Evolutionary conservation across 2,797 vertebrate genomes (phyloP).

Genomic region (Bufotes viridis): DNA sequence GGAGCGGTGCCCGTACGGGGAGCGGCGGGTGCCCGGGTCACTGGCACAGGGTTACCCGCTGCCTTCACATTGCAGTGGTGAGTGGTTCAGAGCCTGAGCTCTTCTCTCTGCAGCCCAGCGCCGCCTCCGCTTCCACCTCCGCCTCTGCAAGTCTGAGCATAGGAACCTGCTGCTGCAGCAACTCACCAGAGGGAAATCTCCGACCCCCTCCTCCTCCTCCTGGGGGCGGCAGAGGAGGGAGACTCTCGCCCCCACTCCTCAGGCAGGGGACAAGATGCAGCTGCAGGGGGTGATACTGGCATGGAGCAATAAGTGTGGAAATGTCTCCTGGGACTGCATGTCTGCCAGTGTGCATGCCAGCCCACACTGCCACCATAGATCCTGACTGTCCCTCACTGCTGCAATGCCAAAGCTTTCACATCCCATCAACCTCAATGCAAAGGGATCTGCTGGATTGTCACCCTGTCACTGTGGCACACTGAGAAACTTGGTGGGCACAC

Average conservation of each 20-base stretch:
- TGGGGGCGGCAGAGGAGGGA: constrained; percentile 58
- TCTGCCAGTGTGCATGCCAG: background rate
- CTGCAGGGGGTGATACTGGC: constrained; percentile 1
- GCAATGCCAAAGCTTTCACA: background rate
- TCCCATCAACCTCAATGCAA: background rate
- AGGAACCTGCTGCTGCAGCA: constrained; percentile 56
- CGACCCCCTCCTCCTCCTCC: constrained; percentile 45
- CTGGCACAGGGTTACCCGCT: background rate
- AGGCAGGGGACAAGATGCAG: constrained; percentile 1
- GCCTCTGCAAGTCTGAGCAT: constrained; percentile 55
- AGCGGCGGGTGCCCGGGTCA: background rate
- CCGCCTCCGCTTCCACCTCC: constrained; percentile 60
- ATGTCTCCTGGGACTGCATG: background rate
- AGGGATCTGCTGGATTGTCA: background rate
- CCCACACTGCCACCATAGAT: no score
- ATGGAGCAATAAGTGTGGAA: background rate
- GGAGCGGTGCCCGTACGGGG: background rate
- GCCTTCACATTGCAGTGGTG: constrained; percentile 51
- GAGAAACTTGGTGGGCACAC: background rate
- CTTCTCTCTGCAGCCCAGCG: constrained; percentile 53
- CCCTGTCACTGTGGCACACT: background rate
- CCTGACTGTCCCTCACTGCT: no score
- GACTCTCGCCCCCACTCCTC: constrained; percentile 53
- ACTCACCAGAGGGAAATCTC: constrained; percentile 56
- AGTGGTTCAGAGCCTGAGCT: background rate